These are phyloP conservation scores for Malthinus flaveolus DNA, from an alignment of 2,888 invertebrate genomes.

Conservation along the genomic window DNA sequence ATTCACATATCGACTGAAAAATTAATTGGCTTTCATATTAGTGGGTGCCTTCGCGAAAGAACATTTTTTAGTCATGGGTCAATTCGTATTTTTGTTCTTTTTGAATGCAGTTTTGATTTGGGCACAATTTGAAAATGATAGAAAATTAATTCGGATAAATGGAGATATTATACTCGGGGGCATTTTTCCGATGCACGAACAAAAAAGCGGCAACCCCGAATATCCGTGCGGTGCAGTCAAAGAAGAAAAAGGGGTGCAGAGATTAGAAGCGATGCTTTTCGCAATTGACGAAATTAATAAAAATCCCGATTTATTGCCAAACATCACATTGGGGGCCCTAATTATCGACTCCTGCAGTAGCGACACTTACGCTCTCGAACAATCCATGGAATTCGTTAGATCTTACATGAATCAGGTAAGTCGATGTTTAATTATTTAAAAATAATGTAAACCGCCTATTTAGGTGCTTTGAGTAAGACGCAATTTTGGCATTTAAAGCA, in stretches of 20 bases:
- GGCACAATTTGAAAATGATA: slow-evolving; percentile 37
- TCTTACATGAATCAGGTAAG: slow-evolving; percentile 60
- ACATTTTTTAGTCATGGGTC: slow-evolving; percentile 14
- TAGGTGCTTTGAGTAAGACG: slow-evolving; percentile 9
- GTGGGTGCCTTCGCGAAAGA: slow-evolving; percentile 19
- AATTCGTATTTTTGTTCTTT: slow-evolving; percentile 15
- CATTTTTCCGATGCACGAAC: slow-evolving; percentile 70
- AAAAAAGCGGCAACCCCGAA: slow-evolving; percentile 52
- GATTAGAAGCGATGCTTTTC: slow-evolving; percentile 70
- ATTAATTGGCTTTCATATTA: slow-evolving; percentile 25
- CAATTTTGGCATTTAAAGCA: slow-evolving; percentile 3
- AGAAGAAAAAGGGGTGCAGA: slow-evolving; percentile 70
- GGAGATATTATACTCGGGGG: slow-evolving; percentile 72
- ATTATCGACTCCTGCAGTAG: slow-evolving; percentile 68
- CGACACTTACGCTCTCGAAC: slow-evolving; percentile 68
- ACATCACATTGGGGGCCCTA: slow-evolving; percentile 64
- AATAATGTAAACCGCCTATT: not conserved
- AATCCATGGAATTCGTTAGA: slow-evolving; percentile 68
- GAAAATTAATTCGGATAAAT: slow-evolving; percentile 50
- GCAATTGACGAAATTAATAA: slow-evolving; percentile 68
- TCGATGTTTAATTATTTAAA: not conserved
- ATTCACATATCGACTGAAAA: slow-evolving; percentile 25
- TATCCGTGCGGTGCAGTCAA: slow-evolving; percentile 62
- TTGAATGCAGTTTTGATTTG: slow-evolving; percentile 27
- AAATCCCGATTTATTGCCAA: slow-evolving; percentile 61